phyloP scores from a whole-genome alignment of 92 coral and sea anemone genomes.

The Parazoanthus atlanticus region DNA sequence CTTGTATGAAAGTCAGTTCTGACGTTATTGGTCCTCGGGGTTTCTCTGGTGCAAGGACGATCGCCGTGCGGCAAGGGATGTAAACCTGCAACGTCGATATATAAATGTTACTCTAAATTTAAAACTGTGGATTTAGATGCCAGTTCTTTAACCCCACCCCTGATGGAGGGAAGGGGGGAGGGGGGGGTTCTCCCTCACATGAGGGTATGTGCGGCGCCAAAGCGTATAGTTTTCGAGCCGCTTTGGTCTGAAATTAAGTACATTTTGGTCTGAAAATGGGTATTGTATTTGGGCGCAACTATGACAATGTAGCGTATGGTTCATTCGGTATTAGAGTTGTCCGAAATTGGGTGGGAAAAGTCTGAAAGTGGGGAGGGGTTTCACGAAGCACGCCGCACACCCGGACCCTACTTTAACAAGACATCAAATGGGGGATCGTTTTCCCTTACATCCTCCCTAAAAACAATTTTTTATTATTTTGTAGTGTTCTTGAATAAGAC shows the following conservation, averaged over 20 bases:
- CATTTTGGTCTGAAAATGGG: no score
- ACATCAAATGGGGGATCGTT: not conserved
- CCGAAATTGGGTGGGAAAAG: no score
- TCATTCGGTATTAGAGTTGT: no score
- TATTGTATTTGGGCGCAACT: not conserved
- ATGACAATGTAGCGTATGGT: no score
- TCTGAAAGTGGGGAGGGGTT: no score
- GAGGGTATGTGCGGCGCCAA: not conserved
- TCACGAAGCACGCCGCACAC: not conserved
- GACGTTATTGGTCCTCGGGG: not conserved
- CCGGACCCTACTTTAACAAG: not conserved
- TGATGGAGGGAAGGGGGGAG: no score
- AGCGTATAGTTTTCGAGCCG: not conserved
- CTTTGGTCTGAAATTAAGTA: not conserved
- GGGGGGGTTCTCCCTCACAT: no score
- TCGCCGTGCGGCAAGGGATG: slow-evolving; percentile 87
- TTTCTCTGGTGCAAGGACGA: slow-evolving; percentile 83
- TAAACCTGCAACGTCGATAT: slow-evolving; percentile 64
- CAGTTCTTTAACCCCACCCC: no score
- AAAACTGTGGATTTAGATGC: not conserved
- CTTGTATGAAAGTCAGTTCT: not conserved
- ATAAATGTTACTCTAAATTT: slow-evolving; percentile 9
- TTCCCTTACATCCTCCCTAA: no score
- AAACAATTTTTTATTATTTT: no score
- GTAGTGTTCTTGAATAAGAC: not conserved